Evolutionary conservation across 1,140 invertebrate species (phyloP).

Genomic region (Pantala flavescens): DNA sequence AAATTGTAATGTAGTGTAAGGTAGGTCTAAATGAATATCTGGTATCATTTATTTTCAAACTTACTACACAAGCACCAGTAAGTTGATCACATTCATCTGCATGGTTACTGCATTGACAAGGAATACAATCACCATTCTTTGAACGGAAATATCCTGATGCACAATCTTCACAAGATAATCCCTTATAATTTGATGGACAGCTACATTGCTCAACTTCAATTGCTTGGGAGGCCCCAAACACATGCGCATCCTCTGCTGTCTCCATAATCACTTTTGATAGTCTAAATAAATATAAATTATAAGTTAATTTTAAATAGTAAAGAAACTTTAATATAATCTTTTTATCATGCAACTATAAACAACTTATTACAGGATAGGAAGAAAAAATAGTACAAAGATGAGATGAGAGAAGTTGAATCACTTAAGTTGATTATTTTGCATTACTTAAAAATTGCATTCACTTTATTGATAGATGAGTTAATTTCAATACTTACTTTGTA

Average conservation of each 20-base stretch:
- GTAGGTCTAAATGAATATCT: neutral
- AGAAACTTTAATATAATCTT: no score
- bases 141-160: slow-evolving; percentile 79
- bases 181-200: slow-evolving; percentile 85
- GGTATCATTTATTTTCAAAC: slow-evolving; percentile 26
- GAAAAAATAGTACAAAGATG: no score
- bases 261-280: slow-evolving; percentile 58
- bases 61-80: slow-evolving; percentile 79
- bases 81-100: slow-evolving; percentile 79
- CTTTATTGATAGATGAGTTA: no score
- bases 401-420: no score
- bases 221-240: slow-evolving; percentile 40
- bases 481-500: slow-evolving; percentile 39
- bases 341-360: no score
- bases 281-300: slow-evolving; percentile 32
- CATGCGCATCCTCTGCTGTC: slow-evolving; percentile 45
- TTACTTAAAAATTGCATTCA: no score
- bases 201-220: slow-evolving; percentile 80
- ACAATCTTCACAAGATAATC: slow-evolving; percentile 87
- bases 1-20: neutral
- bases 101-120: slow-evolving; percentile 85
- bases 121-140: slow-evolving; percentile 72
- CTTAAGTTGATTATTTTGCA: no score
- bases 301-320: neutral
- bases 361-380: no score